Conservation (phyloP, 1,140 invertebrate species). For the Zelostemma sp. region DNA sequence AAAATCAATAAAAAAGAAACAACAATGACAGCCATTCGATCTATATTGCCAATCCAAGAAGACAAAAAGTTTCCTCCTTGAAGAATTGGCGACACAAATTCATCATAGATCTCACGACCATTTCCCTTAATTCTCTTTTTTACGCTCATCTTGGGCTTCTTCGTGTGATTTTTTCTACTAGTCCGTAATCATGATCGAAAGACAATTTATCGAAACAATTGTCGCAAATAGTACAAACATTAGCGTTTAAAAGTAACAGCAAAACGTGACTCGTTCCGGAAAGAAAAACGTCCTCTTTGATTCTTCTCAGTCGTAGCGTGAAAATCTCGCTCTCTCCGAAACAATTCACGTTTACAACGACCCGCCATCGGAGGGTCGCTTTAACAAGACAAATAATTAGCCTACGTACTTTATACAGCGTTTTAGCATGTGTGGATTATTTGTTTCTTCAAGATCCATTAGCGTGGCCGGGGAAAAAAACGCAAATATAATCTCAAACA, state of each 20-base stretch:
- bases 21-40: not conserved
- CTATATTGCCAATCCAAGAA: not conserved
- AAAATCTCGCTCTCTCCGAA: constrained; percentile 5
- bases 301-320: too few relatives aligned
- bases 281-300: too few relatives aligned
- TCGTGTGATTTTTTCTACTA: too few relatives aligned
- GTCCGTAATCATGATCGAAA: too few relatives aligned
- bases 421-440: constrained; percentile 12
- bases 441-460: constrained; percentile 5
- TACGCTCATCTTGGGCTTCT: too few relatives aligned
- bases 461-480: constrained; percentile 4
- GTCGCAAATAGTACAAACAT: too few relatives aligned
- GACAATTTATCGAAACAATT: too few relatives aligned
- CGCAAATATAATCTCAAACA: too few relatives aligned
- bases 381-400: constrained; percentile 18
- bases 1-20: not conserved
- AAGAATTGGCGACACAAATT: not conserved
- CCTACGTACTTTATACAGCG: constrained; percentile 14
- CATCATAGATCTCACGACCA: not conserved
- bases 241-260: too few relatives aligned
- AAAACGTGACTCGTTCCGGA: too few relatives aligned
- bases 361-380: constrained; percentile 12
- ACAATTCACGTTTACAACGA: constrained; percentile 42
- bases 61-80: constrained; percentile 7
- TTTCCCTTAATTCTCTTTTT: too few relatives aligned